Evolutionary conservation across 2,113 vertebrate genomes (phyloP), one percentile per base, ranked within the genome.

Genomic region (Ancistrus triradiatus): DNA sequence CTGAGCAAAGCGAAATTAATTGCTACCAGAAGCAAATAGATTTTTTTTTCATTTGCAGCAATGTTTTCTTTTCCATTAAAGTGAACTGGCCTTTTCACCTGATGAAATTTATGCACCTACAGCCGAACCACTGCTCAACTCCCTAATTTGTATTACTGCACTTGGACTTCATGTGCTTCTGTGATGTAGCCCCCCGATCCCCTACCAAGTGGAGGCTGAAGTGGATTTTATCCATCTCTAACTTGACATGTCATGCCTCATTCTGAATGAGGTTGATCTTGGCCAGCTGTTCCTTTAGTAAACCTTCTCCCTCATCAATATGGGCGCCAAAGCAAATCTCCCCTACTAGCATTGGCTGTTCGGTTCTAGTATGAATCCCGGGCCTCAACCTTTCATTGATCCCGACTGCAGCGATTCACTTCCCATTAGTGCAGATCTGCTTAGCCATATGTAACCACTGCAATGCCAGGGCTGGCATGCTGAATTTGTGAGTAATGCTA

Each of bases 251-350:
- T 58, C 53, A 58, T 50, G 64, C 33, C 35, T 66, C 44, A 59
- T 42, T 42, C 64, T 59, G 55, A 31, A 66, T 42, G 35, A 50
- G 63, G 63, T 58, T 58, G 64, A 66, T 59, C 13, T 66, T 66
- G 64, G 64, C 53, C 21, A 21, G 44, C 33, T 28, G 21, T 40
- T 40, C 10, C n/a, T 42, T 42, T 22, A 50, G 33, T 31, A 42
- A 50, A 50, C 15, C 17, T 38, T 58, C 53, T 58, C 44, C 13
- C 44, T 66, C 33, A 58, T 48, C 53, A 59, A 43, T 42, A 50
- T 13, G 13, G 11, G 11, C 4, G 64, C 64, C 64, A 66, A 66
- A 49, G 44, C 27, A 58, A 66, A 66, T 50, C 64, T 58, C 44
- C 25, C 22, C 35, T 58, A 10, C 46, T 17, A 24, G 21, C 33